Evolutionary conservation across 2,888 invertebrate genomes (phyloP).

Genomic region (Drosophila sordidula): DNA sequence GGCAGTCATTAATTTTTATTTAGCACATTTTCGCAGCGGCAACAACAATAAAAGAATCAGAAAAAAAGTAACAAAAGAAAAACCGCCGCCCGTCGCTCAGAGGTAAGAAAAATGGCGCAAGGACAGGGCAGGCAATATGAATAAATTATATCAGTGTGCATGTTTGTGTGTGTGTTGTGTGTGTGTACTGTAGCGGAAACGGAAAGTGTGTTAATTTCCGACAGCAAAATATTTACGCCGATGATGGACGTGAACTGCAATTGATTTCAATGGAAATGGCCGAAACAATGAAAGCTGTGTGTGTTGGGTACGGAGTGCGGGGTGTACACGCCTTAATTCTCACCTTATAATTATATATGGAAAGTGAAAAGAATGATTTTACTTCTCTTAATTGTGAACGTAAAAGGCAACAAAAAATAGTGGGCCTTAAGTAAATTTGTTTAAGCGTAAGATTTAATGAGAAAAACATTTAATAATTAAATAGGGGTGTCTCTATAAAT

Average conservation of each 20-base stretch:
- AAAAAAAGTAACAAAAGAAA: conserved; percentile 16
- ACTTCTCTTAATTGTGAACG: background rate
- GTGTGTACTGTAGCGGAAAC: conserved; percentile 59
- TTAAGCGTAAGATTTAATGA: too few relatives aligned
- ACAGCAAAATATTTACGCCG: conserved; percentile 71
- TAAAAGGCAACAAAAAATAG: too few relatives aligned
- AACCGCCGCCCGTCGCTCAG: conserved; percentile 19
- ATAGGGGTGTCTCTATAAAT: too few relatives aligned
- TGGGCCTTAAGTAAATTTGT: too few relatives aligned
- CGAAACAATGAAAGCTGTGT: conserved; percentile 22
- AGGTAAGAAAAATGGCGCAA: conserved; percentile 68
- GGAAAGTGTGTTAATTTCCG: conserved; percentile 81
- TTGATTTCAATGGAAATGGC: conserved; percentile 68
- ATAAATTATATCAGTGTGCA: conserved; percentile 62
- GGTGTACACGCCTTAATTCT: background rate
- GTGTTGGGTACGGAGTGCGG: background rate
- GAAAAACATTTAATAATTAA: too few relatives aligned
- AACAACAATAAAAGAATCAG: conserved; percentile 1
- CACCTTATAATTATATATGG: background rate
- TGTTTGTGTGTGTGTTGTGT: conserved; percentile 12
- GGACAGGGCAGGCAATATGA: conserved; percentile 58
- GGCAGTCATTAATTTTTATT: conserved; percentile 80
- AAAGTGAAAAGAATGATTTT: background rate
- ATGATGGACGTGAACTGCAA: conserved; percentile 74
- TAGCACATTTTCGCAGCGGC: conserved; percentile 69